Conservation (phyloP, 2,113 vertebrate genomes). For the Albula goreensis region DNA sequence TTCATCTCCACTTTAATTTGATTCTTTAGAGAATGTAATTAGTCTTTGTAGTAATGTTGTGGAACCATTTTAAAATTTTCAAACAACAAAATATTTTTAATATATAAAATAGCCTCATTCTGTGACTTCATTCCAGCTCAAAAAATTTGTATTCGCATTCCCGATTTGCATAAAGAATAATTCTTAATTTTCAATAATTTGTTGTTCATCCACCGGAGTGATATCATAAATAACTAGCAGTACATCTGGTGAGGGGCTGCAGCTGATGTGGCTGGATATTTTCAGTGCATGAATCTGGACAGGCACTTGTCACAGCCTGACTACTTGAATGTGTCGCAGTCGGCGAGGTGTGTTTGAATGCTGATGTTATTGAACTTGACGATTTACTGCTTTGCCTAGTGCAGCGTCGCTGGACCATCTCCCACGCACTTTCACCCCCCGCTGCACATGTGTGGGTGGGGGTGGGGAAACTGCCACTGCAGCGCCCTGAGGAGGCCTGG, state of each 20-base stretch:
- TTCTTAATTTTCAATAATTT: not conserved
- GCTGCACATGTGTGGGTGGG: conserved; percentile 36
- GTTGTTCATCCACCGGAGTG: not conserved
- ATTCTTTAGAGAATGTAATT: no score
- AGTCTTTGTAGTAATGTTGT: no score
- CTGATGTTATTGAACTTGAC: conserved; percentile 47
- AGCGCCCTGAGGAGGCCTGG: conserved; percentile 12
- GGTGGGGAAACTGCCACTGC: conserved; percentile 16
- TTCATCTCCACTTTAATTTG: no score
- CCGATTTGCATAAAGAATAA: no score
- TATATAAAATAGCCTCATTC: no score
- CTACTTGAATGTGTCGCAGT: not conserved
- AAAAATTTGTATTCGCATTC: no score
- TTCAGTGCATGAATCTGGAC: not conserved
- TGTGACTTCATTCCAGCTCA: no score
- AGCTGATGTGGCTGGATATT: not conserved
- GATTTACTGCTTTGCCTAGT: conserved; percentile 39
- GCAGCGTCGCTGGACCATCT: conserved; percentile 34
- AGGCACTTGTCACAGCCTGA: not conserved
- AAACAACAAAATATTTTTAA: no score
- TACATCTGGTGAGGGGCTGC: not conserved
- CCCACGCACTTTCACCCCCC: conserved; percentile 48
- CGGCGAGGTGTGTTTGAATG: conserved; percentile 14
- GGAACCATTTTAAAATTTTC: no score
- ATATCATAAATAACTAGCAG: not conserved